Evolutionary conservation across 2,888 invertebrate genomes (phyloP).

Genomic region (Andrena bicolor): DNA sequence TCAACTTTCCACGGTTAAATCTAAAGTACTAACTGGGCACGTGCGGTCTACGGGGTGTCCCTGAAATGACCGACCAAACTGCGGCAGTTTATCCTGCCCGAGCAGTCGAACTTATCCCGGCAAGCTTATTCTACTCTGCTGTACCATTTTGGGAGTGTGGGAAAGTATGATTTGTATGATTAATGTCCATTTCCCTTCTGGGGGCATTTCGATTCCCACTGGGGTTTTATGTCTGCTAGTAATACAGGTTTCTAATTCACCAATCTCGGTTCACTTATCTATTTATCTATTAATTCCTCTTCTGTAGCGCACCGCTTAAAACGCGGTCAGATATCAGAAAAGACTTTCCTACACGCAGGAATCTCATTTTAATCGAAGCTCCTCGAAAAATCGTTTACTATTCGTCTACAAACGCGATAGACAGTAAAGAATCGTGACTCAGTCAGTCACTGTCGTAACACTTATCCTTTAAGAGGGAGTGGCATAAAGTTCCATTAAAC

Average conservation of each 20-base stretch:
- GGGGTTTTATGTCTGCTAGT: too few relatives aligned
- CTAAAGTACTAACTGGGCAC: constrained; percentile 11
- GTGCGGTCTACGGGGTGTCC: constrained; percentile 1
- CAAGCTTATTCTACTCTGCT: too few relatives aligned
- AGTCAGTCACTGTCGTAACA: background rate
- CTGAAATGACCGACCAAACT: background rate
- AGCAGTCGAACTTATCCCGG: background rate
- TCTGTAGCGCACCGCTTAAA: background rate
- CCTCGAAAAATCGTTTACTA: background rate
- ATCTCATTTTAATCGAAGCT: background rate
- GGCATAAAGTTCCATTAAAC: background rate
- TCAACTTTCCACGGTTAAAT: constrained; percentile 21
- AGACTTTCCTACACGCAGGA: background rate
- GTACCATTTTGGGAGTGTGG: too few relatives aligned
- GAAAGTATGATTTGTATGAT: too few relatives aligned
- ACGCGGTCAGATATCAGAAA: background rate
- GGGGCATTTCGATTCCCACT: too few relatives aligned
- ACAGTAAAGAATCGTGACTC: background rate
- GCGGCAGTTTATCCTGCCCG: background rate
- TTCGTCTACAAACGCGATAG: background rate
- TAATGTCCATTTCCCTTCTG: background rate
- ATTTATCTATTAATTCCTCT: background rate
- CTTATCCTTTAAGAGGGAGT: background rate
- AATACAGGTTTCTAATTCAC: too few relatives aligned
- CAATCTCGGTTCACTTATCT: too few relatives aligned